A percentile compares a stretch with the other conserved stretches of the same genome.
Conservation (phyloP, 2,888 invertebrate species). For the Apamea epomidion region DNA sequence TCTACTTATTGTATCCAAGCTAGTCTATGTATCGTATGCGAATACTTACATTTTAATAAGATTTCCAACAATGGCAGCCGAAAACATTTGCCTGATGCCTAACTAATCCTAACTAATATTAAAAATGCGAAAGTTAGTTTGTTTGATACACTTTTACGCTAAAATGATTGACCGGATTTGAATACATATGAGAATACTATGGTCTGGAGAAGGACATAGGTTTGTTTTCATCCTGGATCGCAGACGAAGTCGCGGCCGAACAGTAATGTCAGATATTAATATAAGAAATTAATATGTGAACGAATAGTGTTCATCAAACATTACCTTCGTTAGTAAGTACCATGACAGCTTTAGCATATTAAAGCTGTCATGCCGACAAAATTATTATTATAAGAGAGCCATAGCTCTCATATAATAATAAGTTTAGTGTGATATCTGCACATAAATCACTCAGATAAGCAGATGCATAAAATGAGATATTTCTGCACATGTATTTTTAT, state of each 20-base stretch:
- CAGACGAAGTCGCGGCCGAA: background rate
- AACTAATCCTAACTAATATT: background rate
- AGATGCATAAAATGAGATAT: conserved; percentile 18
- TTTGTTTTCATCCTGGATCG: background rate
- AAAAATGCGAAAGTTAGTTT: background rate
- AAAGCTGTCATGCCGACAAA: too few relatives aligned
- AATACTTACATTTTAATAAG: background rate
- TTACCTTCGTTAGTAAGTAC: background rate
- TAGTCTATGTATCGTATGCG: background rate
- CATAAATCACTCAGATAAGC: conserved; percentile 5
- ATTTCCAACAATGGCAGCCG: background rate
- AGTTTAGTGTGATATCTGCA: background rate
- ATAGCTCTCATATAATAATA: background rate
- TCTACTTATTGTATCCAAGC: background rate
- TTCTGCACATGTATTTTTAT: conserved; percentile 7
- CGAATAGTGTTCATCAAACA: background rate
- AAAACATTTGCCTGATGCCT: background rate
- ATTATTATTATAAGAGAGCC: too few relatives aligned
- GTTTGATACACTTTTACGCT: background rate
- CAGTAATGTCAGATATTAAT: conserved; percentile 3
- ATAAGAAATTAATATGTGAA: background rate
- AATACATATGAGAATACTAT: background rate
- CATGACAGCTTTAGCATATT: conserved; percentile 10
- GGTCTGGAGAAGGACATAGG: background rate
- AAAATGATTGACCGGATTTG: background rate